Conservation (phyloP, 2,888 invertebrate genomes). For the Harmothoe impar region DNA sequence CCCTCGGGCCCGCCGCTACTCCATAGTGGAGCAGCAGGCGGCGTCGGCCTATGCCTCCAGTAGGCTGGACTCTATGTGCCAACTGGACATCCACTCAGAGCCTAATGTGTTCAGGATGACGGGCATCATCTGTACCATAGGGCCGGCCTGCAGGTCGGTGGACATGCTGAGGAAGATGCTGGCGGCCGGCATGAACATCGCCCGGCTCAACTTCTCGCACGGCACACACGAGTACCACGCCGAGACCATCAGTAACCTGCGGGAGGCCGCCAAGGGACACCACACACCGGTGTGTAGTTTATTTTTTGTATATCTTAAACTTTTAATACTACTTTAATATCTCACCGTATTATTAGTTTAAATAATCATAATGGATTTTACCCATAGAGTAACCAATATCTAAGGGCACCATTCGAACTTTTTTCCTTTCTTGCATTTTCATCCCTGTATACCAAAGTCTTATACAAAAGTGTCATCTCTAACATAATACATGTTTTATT, state of each 20-base stretch:
- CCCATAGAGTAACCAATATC: too few species aligned
- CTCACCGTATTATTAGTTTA: too few species aligned
- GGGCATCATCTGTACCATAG: conserved; percentile 98
- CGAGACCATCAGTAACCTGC: conserved; percentile 94
- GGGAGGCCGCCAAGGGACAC: conserved; percentile 89
- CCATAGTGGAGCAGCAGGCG: conserved; percentile 76
- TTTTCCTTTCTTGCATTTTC: too few species aligned
- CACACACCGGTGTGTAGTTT: conserved; percentile 84
- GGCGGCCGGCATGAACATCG: conserved; percentile 97
- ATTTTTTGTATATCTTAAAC: too few species aligned
- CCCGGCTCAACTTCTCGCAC: conserved; percentile 97
- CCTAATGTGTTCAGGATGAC: conserved; percentile 94
- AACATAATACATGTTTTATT: too few species aligned
- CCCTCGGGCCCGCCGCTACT: neutral
- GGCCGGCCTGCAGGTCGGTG: conserved; percentile 88
- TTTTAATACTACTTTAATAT: too few species aligned
- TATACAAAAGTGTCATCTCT: too few species aligned
- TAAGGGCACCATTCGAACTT: too few species aligned
- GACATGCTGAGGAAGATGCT: conserved; percentile 95
- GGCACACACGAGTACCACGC: conserved; percentile 93
- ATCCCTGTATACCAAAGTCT: too few species aligned
- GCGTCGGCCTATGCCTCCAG: conserved; percentile 84
- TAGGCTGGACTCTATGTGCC: conserved; percentile 96
- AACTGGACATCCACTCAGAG: conserved; percentile 95
- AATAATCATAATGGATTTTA: too few species aligned